These are phyloP conservation scores for Lymantria dispar DNA, from an alignment of 2,888 invertebrate species.

Conservation along the genomic window DNA sequence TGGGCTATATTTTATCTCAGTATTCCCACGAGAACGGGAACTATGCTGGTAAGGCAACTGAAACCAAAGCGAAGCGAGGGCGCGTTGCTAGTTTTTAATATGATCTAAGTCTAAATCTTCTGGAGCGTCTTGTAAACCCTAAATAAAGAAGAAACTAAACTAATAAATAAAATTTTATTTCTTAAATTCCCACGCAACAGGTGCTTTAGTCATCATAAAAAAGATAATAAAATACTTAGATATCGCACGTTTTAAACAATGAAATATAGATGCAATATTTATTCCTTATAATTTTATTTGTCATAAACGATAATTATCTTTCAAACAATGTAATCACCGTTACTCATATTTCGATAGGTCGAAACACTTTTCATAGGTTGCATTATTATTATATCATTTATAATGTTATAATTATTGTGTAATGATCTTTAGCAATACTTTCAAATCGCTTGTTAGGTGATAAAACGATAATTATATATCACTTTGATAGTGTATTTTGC, in stretches of 20 bases:
- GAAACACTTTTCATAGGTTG: slow-evolving; percentile 20
- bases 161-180: background rate
- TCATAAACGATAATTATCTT: slow-evolving; percentile 29
- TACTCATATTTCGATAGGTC: slow-evolving; percentile 21
- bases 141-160: background rate
- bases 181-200: slow-evolving; percentile 35
- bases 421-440: slow-evolving; percentile 18
- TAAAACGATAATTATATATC: slow-evolving; percentile 13
- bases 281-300: slow-evolving; percentile 27
- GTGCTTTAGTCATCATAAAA: slow-evolving; percentile 46
- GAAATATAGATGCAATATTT: slow-evolving; percentile 29
- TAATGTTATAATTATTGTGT: slow-evolving; percentile 30
- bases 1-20: no score
- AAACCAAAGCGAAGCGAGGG: no score
- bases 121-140: no score
- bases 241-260: slow-evolving; percentile 35
- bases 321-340: slow-evolving; percentile 23
- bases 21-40: no score
- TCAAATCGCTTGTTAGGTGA: slow-evolving; percentile 18
- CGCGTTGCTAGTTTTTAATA: no score
- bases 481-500: slow-evolving; percentile 18
- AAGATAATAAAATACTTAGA: slow-evolving; percentile 27
- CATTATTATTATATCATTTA: slow-evolving; percentile 29
- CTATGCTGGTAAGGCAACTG: no score
- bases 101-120: no score